These are phyloP conservation scores for Pteria penguin DNA, from an alignment of 2,888 invertebrate genomes.

Conservation along the genomic window DNA sequence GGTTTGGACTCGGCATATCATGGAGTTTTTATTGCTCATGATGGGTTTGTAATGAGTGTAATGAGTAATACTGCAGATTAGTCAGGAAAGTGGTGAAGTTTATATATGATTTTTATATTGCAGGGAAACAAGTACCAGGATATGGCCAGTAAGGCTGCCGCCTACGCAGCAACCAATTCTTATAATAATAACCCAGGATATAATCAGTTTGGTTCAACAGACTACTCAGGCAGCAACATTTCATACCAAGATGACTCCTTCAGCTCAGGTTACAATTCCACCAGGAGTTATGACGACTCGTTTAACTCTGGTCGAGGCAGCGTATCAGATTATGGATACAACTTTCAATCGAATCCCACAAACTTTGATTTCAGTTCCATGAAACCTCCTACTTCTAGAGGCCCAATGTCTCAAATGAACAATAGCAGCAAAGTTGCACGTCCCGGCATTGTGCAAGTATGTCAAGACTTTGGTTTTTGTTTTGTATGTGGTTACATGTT, in stretches of 20 bases:
- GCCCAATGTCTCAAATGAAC: too few species aligned
- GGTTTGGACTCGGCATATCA: too few species aligned
- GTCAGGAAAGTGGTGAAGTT: too few species aligned
- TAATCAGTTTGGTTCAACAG: conserved; percentile 18
- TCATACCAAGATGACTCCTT: conserved; percentile 15
- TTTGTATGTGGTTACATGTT: too few species aligned
- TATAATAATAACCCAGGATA: conserved; percentile 15
- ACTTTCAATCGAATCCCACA: not conserved
- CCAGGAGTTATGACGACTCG: conserved; percentile 15
- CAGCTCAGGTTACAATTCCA: not conserved
- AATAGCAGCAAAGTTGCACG: too few species aligned
- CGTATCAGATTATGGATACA: not conserved
- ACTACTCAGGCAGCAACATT: not conserved
- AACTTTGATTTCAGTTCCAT: not conserved
- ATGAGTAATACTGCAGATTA: too few species aligned
- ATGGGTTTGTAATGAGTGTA: too few species aligned
- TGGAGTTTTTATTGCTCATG: too few species aligned
- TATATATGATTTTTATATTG: too few species aligned
- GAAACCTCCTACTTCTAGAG: too few species aligned
- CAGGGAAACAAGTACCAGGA: conserved; percentile 14
- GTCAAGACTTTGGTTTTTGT: too few species aligned
- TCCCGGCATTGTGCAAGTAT: too few species aligned
- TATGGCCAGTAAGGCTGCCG: conserved; percentile 29
- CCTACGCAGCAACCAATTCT: conserved; percentile 16
- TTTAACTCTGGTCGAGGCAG: not conserved